Percentiles rank a stretch among this genome's conserved stretches.
Conservation (phyloP, 2,797 vertebrate genomes). For the Hippoglossus hippoglossus region DNA sequence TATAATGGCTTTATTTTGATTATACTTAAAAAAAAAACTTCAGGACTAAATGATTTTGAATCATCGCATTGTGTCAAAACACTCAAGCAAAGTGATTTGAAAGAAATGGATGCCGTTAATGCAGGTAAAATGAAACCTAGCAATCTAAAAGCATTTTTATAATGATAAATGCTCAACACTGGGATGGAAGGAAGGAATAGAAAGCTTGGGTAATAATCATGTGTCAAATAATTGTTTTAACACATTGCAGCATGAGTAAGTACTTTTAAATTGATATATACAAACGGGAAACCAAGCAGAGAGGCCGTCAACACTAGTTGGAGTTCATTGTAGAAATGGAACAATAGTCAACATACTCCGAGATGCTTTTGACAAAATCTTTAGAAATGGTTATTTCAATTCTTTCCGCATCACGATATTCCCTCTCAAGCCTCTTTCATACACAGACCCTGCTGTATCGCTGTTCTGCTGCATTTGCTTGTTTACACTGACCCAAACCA, state of each 20-base stretch:
- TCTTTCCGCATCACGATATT: neutral
- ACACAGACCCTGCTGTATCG: neutral
- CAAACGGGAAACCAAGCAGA: too few relatives aligned
- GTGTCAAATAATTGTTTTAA: too few relatives aligned
- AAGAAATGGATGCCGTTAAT: neutral
- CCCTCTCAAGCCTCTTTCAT: neutral
- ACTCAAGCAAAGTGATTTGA: neutral
- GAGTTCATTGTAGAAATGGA: too few relatives aligned
- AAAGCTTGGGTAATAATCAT: too few relatives aligned
- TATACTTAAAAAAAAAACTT: neutral
- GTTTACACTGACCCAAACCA: neutral
- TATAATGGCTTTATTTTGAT: neutral
- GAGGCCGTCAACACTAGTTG: too few relatives aligned
- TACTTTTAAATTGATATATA: too few relatives aligned
- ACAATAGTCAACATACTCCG: too few relatives aligned
- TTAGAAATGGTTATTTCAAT: neutral
- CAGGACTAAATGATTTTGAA: neutral
- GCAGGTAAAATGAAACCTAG: constrained; percentile 17
- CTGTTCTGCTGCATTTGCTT: neutral
- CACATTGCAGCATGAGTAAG: too few relatives aligned
- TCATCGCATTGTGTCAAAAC: neutral
- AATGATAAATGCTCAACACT: too few relatives aligned
- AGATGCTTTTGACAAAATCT: neutral
- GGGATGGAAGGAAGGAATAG: too few relatives aligned
- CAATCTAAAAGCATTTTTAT: too few relatives aligned